These are phyloP conservation scores for Cataglyphis albicans DNA, from an alignment of 2,888 invertebrate species.

Conservation along the genomic window DNA sequence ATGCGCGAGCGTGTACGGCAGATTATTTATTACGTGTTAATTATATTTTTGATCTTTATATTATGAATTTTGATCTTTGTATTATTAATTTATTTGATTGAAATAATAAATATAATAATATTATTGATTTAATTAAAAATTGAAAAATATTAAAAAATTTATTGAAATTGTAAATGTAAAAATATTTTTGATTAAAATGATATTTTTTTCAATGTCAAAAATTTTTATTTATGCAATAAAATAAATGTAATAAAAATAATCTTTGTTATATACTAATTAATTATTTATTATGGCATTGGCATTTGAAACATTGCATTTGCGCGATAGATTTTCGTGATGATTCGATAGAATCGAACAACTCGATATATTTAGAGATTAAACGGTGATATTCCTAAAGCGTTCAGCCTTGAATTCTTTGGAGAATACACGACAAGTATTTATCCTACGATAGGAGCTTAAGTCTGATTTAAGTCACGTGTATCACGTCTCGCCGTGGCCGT, in stretches of 20 bases:
- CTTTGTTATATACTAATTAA: background rate
- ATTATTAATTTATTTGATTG: background rate
- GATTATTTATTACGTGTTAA: slow-evolving; percentile 17
- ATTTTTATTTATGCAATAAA: background rate
- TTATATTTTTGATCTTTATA: background rate
- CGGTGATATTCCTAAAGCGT: slow-evolving; percentile 5
- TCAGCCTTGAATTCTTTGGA: slow-evolving; percentile 25
- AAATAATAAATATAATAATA: slow-evolving; percentile 2
- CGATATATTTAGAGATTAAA: slow-evolving; percentile 23
- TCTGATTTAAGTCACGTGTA: slow-evolving; percentile 54
- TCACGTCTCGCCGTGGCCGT: slow-evolving; percentile 29
- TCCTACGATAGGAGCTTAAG: slow-evolving; percentile 42
- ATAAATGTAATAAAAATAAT: background rate
- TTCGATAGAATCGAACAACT: background rate
- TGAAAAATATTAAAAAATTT: background rate
- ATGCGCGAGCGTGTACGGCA: background rate
- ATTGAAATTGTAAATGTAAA: background rate
- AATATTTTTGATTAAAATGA: background rate
- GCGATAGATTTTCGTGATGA: background rate
- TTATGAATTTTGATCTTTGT: background rate
- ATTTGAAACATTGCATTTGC: background rate
- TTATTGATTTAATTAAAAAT: background rate
- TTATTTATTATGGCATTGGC: background rate
- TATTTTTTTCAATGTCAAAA: background rate
- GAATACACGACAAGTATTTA: slow-evolving; percentile 38